Evolutionary conservation across 1,140 invertebrate species (phyloP), one percentile per base, ranked within the genome.

Genomic region (Phymastichus coffea): DNA sequence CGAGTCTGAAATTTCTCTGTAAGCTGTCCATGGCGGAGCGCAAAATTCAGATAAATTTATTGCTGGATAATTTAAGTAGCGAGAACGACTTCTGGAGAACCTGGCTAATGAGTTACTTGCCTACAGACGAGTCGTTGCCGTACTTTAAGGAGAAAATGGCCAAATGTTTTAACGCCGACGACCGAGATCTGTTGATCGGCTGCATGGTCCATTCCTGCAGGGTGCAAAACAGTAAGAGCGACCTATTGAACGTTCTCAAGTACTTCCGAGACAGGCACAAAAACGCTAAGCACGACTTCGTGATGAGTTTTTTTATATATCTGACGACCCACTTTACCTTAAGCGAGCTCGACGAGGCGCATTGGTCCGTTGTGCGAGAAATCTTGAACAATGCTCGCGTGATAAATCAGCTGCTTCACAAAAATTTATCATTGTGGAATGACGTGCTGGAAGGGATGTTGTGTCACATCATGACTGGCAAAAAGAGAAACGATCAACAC

Each of bases 181-280:
- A 59, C 3, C 49, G 0, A 4, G 43, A 0, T 52, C 4, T 30
- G 10, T 68, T 55, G 6, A 19, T 59, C 12, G 33, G 25, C 1
- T 14, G 67, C 9, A 59, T 78, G 59, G 64, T 79, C 1, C 59
- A 51, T 6, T 58, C 37, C 3, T 79, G 74, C 22, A 64, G 56
- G 4, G 41, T 76, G 1, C 76, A 77, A 20, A n/a, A 69, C 0
- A 68, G 72, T 38, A 38, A 68, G 2, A 6, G 60, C 4, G 51
- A 64, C 1, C 54, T 80, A 2, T 26, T 68, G 1, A 9, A 70
- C 2, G 57, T 69, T 0, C 12, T 80, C 0, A 28, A 63, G 1
- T 77, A 72, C 37, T 20, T 73, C 1, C 22, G 38, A 14, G 40
- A 52, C 0, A 67, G 61, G 15, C 71, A 74, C 17, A 71, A 54